Base-by-base conservation (phyloP, 2,888 invertebrate species). In the Dermolepida albohirtum region DNA sequence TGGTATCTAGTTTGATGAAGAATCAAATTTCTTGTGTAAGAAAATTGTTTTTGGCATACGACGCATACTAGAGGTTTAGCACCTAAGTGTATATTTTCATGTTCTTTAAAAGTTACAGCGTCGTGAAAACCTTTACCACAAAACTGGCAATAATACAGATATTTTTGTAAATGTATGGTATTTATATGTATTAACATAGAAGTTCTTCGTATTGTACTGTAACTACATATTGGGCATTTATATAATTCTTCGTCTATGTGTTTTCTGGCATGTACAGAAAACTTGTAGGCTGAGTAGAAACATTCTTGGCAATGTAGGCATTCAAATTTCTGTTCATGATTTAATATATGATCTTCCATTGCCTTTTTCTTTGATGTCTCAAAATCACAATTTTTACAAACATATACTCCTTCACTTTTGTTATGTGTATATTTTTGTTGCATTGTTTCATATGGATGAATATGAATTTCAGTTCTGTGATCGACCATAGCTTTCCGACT, bases 1-100 rank as follows among this genome's bases (percentile, higher is more conserved):
- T 70, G 70, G 11, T 62, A 62, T 16, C 44, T 39, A 8, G 29
- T 52, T 34, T 65, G 64, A 50, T 70, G 70, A 10, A 57, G 14
- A 5, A 57, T 29, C n/a, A 70, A 64, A 27, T 65, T 65, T n/a
- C 68, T 51, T 1, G 70, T 65, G 44, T 68, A 70, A 68, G 85
- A 81, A 70, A 87, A 87, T 29, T 83, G 82, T 70, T 87, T 86
- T 63, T 85, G 86, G 71, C 87, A 87, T 50, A 84, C 83, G 69
- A 86, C 85, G 72, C 87, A 87, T 14, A 84, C 84, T 66, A 86
- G 82, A 12, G 86, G 86, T 39, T 52, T 40, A n/a, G 43, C 65
- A 0, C 51, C 64, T 17, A 64, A 34, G 39, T 69, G 69, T 14
- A 22, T 52, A 29, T 59, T 68, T 50, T 70, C 68, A 51, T 71